phyloP scores from a whole-genome alignment of 1,140 invertebrate species.

The Ylistrum balloti region DNA sequence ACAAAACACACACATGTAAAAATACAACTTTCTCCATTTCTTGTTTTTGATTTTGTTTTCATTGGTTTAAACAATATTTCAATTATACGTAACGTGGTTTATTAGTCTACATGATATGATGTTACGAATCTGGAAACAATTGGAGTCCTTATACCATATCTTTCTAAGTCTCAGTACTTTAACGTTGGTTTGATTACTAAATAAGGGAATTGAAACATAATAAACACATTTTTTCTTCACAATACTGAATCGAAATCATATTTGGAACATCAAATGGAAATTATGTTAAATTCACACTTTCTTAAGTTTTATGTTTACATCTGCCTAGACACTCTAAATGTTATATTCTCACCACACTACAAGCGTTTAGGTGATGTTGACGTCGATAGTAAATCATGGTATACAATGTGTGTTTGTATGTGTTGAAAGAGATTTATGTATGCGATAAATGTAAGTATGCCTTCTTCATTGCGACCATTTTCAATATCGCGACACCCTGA shows the following conservation, averaged over 20 bases:
- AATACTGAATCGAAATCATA: too few species aligned
- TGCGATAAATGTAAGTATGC: not conserved
- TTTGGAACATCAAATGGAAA: not conserved
- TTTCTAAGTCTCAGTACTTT: not conserved
- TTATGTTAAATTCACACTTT: not conserved
- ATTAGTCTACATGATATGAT: too few species aligned
- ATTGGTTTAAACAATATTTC: too few species aligned
- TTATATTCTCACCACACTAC: not conserved
- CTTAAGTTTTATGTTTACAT: not conserved
- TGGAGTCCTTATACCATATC: too few species aligned
- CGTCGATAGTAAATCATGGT: conserved; percentile 10
- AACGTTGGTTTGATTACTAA: not conserved
- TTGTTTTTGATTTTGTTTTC: too few species aligned
- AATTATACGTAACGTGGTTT: too few species aligned
- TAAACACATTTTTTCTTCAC: too few species aligned
- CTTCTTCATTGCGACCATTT: not conserved
- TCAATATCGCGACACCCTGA: not conserved
- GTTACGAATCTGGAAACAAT: not conserved
- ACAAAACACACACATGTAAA: not conserved
- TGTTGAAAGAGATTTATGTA: not conserved
- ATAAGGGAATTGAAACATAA: too few species aligned
- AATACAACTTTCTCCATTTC: too few species aligned
- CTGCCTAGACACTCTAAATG: not conserved
- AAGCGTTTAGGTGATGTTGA: conserved; percentile 13
- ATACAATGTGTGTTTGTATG: not conserved